A percentile compares a stretch with the other conserved stretches of the same genome.
These are phyloP conservation scores for Cottus gobio DNA, from an alignment of 2,113 vertebrate species.

Conservation along the genomic window DNA sequence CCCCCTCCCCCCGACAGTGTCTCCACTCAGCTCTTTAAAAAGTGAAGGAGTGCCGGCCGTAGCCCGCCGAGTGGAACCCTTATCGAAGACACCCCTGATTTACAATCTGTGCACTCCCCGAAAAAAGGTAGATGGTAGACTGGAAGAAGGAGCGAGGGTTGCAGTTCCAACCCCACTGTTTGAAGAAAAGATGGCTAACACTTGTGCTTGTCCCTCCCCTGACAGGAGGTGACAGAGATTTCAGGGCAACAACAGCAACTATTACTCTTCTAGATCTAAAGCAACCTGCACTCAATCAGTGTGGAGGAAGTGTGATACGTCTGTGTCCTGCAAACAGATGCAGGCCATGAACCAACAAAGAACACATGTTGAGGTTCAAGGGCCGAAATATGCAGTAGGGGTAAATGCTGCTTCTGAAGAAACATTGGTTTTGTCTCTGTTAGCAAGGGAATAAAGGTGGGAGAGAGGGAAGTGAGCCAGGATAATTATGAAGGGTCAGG, in stretches of 20 bases:
- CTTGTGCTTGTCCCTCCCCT: constrained; percentile 40
- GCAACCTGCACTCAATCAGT: constrained; percentile 60
- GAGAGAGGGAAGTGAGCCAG: constrained; percentile 15
- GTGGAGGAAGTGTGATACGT: constrained; percentile 16
- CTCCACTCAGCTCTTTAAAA: constrained; percentile 62
- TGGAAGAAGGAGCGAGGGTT: constrained; percentile 22
- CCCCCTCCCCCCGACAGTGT: background rate
- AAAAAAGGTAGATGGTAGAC: background rate
- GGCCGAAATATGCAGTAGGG: constrained; percentile 31
- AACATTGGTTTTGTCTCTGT: constrained; percentile 61
- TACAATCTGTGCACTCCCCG: constrained; percentile 48
- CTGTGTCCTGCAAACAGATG: constrained; percentile 36
- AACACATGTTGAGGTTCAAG: constrained; percentile 57
- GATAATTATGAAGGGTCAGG: constrained; percentile 45
- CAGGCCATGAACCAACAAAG: constrained; percentile 41
- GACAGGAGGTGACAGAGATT: constrained; percentile 61
- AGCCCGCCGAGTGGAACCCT: constrained; percentile 53
- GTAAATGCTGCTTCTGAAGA: constrained; percentile 37
- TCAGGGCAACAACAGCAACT: constrained; percentile 55
- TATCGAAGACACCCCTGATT: constrained; percentile 66
- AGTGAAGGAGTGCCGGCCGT: constrained; percentile 46
- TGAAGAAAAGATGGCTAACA: constrained; percentile 56
- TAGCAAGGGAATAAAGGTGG: background rate
- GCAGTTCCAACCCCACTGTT: constrained; percentile 30
- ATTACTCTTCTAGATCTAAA: constrained; percentile 51